Evolutionary conservation across 2,113 vertebrate genomes (phyloP).

Genomic region (Heterocephalus glaber): DNA sequence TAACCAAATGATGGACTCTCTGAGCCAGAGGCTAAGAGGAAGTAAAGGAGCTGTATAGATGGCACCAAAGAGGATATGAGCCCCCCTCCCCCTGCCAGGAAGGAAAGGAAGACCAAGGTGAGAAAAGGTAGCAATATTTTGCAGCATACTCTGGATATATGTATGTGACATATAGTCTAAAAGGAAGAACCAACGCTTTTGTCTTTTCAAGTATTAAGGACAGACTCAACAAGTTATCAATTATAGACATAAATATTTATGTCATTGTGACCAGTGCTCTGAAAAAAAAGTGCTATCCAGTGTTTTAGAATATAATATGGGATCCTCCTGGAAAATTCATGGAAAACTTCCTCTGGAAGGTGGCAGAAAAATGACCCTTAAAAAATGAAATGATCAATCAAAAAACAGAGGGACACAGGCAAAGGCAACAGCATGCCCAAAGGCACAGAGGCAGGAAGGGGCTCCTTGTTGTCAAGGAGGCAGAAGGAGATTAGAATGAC

Average conservation of each 20-base stretch:
- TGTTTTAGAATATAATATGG: neutral
- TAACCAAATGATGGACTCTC: neutral
- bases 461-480: neutral
- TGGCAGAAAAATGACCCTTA: neutral
- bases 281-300: neutral
- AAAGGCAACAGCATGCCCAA: neutral
- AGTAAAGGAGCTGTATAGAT: neutral
- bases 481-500: neutral
- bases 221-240: neutral
- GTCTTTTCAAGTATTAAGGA: conserved; percentile 8
- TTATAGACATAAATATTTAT: neutral
- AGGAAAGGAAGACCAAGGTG: neutral
- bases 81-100: neutral
- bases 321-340: neutral
- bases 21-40: neutral
- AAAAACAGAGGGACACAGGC: neutral
- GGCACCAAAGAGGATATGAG: accelerated
- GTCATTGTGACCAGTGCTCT: neutral
- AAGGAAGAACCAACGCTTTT: neutral
- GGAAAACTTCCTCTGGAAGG: neutral
- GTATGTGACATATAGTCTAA: neutral
- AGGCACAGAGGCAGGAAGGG: neutral
- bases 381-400: neutral
- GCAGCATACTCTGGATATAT: neutral
- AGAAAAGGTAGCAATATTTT: neutral